These are phyloP conservation scores for Mimachlamys varia DNA, from an alignment of 2,888 invertebrate genomes.

Conservation along the genomic window DNA sequence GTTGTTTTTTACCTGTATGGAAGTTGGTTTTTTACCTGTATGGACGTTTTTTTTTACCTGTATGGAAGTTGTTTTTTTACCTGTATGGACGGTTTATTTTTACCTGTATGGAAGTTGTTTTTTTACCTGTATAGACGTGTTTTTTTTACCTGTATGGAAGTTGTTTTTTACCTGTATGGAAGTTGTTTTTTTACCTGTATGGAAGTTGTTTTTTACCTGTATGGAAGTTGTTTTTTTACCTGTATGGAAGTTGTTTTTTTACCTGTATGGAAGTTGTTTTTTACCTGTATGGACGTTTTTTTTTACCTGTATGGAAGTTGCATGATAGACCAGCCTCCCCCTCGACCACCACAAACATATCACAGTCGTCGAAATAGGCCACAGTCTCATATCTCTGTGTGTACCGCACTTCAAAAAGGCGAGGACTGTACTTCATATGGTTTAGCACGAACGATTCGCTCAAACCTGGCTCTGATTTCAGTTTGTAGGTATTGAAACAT, in stretches of 20 bases:
- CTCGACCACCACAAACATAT: conserved; percentile 77
- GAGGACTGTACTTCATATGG: conserved; percentile 77
- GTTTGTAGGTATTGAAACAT: conserved; percentile 78
- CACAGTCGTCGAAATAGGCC: conserved; percentile 75
- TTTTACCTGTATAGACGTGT: not conserved
- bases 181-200: no score
- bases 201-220: no score
- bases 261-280: not conserved
- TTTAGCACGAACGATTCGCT: conserved; percentile 74
- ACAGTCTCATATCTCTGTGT: conserved; percentile 75
- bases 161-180: no score
- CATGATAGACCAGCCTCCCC: conserved; percentile 76
- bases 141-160: not conserved
- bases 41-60: not conserved
- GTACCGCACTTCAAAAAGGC: conserved; percentile 77
- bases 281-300: not conserved
- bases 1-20: not conserved
- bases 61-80: not conserved
- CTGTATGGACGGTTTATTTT: not conserved
- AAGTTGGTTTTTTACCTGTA: not conserved
- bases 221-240: not conserved
- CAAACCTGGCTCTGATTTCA: conserved; percentile 67
- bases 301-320: conserved; percentile 78
- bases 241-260: not conserved
- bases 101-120: not conserved